A percentile compares a stretch with the other conserved stretches of the same genome.
These are phyloP conservation scores for Mormyrops boulengeri DNA, from an alignment of 2,797 vertebrate genomes.

Conservation along the genomic window DNA sequence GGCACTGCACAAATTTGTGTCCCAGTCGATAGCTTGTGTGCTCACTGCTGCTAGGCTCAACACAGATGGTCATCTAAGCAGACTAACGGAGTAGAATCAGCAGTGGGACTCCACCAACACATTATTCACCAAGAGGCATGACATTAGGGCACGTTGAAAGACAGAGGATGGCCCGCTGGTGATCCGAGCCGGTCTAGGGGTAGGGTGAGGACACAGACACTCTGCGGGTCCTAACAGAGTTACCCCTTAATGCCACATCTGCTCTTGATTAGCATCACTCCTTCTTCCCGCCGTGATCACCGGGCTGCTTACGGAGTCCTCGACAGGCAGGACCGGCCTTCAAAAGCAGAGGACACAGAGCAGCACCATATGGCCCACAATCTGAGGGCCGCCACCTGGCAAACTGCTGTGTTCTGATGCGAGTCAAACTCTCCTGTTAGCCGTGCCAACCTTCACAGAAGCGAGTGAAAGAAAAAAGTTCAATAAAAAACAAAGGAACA, in stretches of 20 bases:
- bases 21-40: background rate
- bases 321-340: conserved; percentile 29
- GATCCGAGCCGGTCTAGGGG: background rate
- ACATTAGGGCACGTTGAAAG: conserved; percentile 13
- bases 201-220: background rate
- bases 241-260: conserved; percentile 37
- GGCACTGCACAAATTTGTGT: background rate
- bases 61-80: conserved; percentile 43
- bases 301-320: conserved; percentile 30
- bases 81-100: conserved; percentile 29
- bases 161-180: background rate
- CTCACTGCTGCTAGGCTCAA: conserved; percentile 26
- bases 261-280: conserved; percentile 37
- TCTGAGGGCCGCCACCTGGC: conserved; percentile 37
- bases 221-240: background rate
- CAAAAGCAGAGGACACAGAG: conserved; percentile 28
- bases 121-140: conserved; percentile 33
- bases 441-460: background rate
- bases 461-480: background rate
- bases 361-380: conserved; percentile 34
- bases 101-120: conserved; percentile 26
- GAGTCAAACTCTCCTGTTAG: background rate
- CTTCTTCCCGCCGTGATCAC: conserved; percentile 17
- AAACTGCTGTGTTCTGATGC: conserved; percentile 1
- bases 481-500: background rate